These are phyloP conservation scores for Triops cancriformis DNA, from an alignment of 1,140 invertebrate species.

Conservation along the genomic window DNA sequence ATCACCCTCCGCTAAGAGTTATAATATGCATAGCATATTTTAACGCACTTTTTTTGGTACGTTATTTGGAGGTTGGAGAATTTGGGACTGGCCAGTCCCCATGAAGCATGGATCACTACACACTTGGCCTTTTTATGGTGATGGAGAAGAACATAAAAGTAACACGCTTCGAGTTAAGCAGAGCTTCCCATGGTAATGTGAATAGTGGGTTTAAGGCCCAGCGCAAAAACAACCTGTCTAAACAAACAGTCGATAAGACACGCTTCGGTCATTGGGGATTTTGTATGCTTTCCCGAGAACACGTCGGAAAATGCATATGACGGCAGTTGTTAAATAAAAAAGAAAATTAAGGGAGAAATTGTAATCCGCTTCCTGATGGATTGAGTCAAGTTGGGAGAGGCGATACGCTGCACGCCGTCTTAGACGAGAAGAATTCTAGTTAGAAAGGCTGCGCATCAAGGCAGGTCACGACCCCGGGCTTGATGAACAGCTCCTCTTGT, in stretches of 20 bases:
- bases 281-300: neutral
- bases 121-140: constrained; percentile 1
- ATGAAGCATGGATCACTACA: constrained; percentile 8
- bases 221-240: neutral
- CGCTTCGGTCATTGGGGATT: neutral
- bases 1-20: neutral
- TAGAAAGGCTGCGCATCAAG: neutral
- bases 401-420: neutral
- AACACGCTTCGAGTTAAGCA: neutral
- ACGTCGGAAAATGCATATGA: neutral
- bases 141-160: constrained; percentile 7
- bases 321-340: no score
- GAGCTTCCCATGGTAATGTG: constrained; percentile 5
- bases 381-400: neutral
- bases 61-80: neutral
- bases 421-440: neutral
- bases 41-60: neutral
- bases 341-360: neutral
- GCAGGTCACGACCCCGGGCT: neutral
- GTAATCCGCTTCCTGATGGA: neutral
- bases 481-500: constrained; percentile 10
- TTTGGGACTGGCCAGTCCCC: neutral
- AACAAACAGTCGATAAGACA: constrained; percentile 10
- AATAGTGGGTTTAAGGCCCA: neutral
- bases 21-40: constrained; percentile 8